Evolutionary conservation across 2,888 invertebrate species (phyloP), one percentile per base, ranked within the genome.

Genomic region (Tiliacea citrago): DNA sequence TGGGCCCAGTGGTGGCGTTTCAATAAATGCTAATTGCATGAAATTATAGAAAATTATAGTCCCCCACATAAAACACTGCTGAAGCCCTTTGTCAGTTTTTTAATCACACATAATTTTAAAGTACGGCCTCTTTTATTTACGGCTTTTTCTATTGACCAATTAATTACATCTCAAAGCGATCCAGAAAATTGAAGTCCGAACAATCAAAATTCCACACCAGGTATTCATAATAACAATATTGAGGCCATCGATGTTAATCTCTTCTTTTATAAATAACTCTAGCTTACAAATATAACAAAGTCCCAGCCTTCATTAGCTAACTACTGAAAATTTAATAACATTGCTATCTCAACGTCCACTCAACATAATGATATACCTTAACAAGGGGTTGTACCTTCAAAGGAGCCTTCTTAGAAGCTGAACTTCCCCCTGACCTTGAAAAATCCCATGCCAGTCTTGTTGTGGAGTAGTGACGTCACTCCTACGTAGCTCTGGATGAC

Each of bases 391-490:
- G n/a, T 72, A 81, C 72, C 78, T 68, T 77, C 67, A 39, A 68
- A 10, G 16, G n/a, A 61, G 18, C 42, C 42, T 62, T 42, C 42
- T 84, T 97, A 98, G 92, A 98, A 98, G 92, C 98, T 98, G 90
- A 98, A 97, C 92, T 98, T 98, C 85, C 98, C 98, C 85, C 98
- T 97, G 79, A 98, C 98, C 95, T 98, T 98, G 94, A 98, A 98
- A 95, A 98, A 99, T 4, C 99, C 99, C 92, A 99, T 96, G 83
- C 97, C 97, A 86, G 98, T 98, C 89, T 98, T 98, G 94, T 99
- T 99, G 91, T 98, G 98, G 10, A 99, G 97, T 61, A 98, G 93
- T 6, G 98, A 98, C 16, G 98, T 97, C 58, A 98, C 93, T 9
- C 98, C 98, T 21, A 98, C 97, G 90, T 98, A 99, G 91, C 98